phyloP scores from a whole-genome alignment of 2,797 vertebrate genomes.

The Kryptopterus vitreolus region DNA sequence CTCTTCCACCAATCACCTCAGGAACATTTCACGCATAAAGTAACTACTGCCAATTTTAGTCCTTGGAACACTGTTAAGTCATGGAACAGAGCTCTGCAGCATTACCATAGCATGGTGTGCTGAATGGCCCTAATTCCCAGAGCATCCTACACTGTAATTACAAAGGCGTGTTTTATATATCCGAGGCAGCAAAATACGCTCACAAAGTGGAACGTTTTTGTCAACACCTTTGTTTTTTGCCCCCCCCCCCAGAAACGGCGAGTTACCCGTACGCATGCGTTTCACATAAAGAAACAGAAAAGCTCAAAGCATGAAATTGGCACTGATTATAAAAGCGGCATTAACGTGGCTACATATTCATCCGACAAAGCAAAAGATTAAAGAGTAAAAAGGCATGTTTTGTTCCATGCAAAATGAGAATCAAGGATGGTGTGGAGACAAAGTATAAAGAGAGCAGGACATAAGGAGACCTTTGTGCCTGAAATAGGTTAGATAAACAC shows the following conservation, averaged over 20 bases:
- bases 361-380: conserved; percentile 3
- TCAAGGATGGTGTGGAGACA: neutral
- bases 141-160: neutral
- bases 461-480: conserved; percentile 11
- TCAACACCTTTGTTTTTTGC: neutral
- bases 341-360: conserved; percentile 7
- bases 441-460: conserved; percentile 11
- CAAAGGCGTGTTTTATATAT: neutral
- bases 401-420: neutral
- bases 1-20: neutral
- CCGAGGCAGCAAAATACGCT: neutral
- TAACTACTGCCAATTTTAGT: neutral
- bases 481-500: conserved; percentile 14
- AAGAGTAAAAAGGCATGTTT: neutral
- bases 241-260: neutral
- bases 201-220: neutral
- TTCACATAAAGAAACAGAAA: neutral
- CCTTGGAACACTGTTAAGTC: no score
- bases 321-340: neutral
- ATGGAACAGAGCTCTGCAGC: neutral
- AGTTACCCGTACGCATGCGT: neutral
- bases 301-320: conserved; percentile 3
- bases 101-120: neutral
- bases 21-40: neutral
- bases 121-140: neutral